Evolutionary conservation across 2,113 vertebrate genomes (phyloP).

Genomic region (Protobothrops flavoviridis): DNA sequence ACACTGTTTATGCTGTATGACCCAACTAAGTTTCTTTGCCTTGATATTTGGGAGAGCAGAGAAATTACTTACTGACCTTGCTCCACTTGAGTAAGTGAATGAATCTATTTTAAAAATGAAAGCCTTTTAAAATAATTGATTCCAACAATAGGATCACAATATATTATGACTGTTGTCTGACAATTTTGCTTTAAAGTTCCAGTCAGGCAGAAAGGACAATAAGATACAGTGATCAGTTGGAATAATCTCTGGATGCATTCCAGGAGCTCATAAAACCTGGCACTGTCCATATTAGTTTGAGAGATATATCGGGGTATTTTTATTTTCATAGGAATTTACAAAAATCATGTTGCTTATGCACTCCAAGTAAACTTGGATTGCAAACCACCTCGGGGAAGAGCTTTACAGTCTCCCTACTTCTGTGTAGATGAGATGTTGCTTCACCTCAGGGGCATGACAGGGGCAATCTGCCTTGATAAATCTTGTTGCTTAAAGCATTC

Average conservation of each 20-base stretch:
- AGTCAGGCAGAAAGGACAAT: not conserved
- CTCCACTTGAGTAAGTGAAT: not conserved
- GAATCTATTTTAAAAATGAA: not conserved
- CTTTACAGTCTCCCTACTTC: not conserved
- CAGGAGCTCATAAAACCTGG: not conserved
- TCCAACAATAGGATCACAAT: not conserved
- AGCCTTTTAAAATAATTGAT: not conserved
- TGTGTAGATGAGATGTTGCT: not conserved
- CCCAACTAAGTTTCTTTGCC: not conserved
- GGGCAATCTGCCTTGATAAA: not conserved
- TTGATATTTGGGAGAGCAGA: not conserved
- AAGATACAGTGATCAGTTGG: not conserved
- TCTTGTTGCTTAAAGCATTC: not conserved
- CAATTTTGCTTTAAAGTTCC: not conserved
- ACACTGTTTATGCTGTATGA: not conserved
- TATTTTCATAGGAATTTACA: not conserved
- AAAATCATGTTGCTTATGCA: not conserved
- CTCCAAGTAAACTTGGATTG: not conserved
- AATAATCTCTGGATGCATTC: not conserved
- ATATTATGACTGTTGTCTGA: not conserved
- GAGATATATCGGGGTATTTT: not conserved
- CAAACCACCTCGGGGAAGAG: not conserved
- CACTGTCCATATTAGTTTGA: not conserved
- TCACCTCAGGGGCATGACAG: not conserved
- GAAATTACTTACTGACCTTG: not conserved